Conservation (phyloP, 2,888 invertebrate species). For the Hemaris fuciformis region DNA sequence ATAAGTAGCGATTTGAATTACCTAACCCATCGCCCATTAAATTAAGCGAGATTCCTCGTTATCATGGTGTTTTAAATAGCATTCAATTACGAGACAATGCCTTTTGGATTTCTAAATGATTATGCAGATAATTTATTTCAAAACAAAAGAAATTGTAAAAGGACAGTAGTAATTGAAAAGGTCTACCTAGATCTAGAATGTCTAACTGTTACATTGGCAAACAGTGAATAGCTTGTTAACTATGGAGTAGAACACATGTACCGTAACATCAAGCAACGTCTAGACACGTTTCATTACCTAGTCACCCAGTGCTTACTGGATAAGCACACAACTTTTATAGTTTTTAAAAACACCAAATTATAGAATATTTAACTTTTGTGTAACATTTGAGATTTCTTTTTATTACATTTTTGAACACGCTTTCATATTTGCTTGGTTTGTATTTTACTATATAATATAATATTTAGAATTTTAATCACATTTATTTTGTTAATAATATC, state of each 20-base stretch:
- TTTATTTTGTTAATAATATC: too few species aligned
- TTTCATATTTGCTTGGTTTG: too few species aligned
- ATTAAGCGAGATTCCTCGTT: background rate
- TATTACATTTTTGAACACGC: too few species aligned
- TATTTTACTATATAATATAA: too few species aligned
- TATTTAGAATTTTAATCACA: too few species aligned
- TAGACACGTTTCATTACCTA: constrained; percentile 30
- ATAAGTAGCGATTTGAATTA: background rate
- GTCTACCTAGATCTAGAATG: background rate
- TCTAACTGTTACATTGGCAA: constrained; percentile 11
- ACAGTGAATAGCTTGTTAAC: constrained; percentile 13
- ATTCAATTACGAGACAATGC: background rate
- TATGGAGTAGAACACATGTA: constrained; percentile 22
- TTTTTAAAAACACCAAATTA: background rate
- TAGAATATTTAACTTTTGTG: background rate
- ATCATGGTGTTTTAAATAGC: background rate
- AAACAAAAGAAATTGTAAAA: background rate
- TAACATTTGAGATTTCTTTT: too few species aligned
- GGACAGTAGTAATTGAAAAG: background rate
- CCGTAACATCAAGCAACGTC: constrained; percentile 30
- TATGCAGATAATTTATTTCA: too few species aligned
- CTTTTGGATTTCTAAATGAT: too few species aligned
- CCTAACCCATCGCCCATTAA: background rate
- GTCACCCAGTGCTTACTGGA: constrained; percentile 14
- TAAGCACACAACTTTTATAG: background rate